Evolutionary conservation across 1,140 invertebrate species (phyloP).

Genomic region (Campoletis sonorensis): DNA sequence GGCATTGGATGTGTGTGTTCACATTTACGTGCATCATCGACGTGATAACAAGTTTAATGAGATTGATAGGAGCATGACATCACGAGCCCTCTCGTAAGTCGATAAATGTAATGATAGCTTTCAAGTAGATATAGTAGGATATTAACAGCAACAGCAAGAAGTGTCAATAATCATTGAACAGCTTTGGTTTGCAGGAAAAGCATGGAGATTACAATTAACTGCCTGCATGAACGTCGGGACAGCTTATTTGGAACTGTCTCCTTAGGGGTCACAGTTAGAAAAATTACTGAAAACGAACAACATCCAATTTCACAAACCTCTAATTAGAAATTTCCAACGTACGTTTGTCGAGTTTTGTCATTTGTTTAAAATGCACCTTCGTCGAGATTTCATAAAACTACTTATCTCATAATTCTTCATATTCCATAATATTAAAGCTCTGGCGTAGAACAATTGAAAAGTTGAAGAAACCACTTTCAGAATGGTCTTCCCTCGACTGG

Average conservation of each 20-base stretch:
- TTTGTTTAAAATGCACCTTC: neutral
- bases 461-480: neutral
- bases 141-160: neutral
- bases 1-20: neutral
- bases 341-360: neutral
- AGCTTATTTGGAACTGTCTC: neutral
- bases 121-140: neutral
- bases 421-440: too few species aligned
- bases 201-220: neutral
- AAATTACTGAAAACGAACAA: too few species aligned
- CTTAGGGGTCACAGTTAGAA: too few species aligned
- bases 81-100: neutral
- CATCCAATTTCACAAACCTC: too few species aligned
- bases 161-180: neutral
- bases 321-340: too few species aligned
- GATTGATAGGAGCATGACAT: neutral
- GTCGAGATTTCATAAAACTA: too few species aligned
- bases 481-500: neutral
- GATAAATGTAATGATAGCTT: conserved; percentile 11
- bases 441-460: neutral
- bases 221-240: neutral
- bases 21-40: conserved; percentile 10
- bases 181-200: neutral
- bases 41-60: conserved; percentile 15
- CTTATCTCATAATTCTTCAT: too few species aligned